phyloP scores from a whole-genome alignment of 2,797 vertebrate genomes.

The Dipus sagitta region DNA sequence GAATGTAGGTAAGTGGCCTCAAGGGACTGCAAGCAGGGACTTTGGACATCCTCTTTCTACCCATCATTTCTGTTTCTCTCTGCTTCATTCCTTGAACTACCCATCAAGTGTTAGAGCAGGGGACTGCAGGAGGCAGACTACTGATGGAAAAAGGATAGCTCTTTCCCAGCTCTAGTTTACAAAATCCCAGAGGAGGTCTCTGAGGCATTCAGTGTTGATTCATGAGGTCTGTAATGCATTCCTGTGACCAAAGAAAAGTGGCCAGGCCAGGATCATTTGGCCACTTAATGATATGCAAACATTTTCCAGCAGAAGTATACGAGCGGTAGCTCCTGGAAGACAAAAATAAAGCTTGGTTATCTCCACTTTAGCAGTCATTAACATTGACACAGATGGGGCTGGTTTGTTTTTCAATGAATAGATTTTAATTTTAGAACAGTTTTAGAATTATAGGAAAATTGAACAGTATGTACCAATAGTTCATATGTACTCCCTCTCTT shows the following conservation, averaged over 20 bases:
- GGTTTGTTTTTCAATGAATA: slow-evolving; percentile 23
- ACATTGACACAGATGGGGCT: not conserved
- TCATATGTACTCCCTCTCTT: not conserved
- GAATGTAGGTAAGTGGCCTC: not conserved
- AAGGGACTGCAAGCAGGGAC: not conserved
- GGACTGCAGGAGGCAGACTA: not conserved
- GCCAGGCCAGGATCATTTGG: not conserved
- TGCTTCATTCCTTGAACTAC: slow-evolving; percentile 14
- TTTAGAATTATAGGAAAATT: slow-evolving; percentile 54
- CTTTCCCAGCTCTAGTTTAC: not conserved
- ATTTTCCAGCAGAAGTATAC: not conserved
- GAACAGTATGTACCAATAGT: slow-evolving; percentile 9
- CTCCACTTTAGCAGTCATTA: slow-evolving; percentile 50
- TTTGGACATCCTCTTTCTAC: not conserved
- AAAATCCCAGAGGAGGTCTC: slow-evolving; percentile 40
- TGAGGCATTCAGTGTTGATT: not conserved
- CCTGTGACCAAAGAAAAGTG: slow-evolving; percentile 8
- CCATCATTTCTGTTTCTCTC: not conserved
- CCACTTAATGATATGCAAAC: not conserved
- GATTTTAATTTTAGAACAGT: slow-evolving; percentile 49
- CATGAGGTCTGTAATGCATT: not conserved
- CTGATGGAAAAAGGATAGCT: not conserved
- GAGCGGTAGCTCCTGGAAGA: slow-evolving; percentile 41
- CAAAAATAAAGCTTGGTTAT: slow-evolving; percentile 1
- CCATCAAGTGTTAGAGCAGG: not conserved